Percentiles rank a stretch among this genome's conserved stretches.
Evolutionary conservation across 2,113 vertebrate species (phyloP).

Genomic region (Mesocricetus auratus): DNA sequence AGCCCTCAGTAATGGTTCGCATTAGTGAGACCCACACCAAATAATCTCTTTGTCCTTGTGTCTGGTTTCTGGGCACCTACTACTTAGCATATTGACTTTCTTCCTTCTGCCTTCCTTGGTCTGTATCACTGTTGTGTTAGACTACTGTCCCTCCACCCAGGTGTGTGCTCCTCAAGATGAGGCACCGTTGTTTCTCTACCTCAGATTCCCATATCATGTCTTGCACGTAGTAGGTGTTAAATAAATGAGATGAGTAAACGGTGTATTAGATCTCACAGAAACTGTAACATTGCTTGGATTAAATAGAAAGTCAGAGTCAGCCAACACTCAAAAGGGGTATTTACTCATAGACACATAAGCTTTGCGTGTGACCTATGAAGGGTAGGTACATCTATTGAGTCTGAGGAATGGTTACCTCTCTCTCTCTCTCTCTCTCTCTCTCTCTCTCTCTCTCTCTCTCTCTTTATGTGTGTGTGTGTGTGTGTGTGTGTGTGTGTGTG

Average conservation of each 20-base stretch:
- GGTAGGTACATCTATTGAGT: not conserved
- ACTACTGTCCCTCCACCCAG: not conserved
- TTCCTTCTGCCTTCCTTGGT: not conserved
- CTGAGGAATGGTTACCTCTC: not conserved
- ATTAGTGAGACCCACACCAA: accelerated
- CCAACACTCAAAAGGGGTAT: not conserved
- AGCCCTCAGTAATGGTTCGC: not conserved
- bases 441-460: too few relatives aligned
- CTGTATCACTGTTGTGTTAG: not conserved
- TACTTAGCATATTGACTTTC: not conserved
- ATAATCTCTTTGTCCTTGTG: not conserved
- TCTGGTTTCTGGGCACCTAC: not conserved
- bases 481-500: not conserved
- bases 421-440: too few relatives aligned
- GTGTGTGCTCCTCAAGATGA: not conserved
- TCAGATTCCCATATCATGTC: not conserved
- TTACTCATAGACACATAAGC: not conserved
- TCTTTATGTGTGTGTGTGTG: not conserved
- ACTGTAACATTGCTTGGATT: not conserved
- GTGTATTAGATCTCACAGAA: not conserved
- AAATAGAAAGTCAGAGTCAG: not conserved
- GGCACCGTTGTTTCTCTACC: not conserved
- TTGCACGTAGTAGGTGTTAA: not conserved
- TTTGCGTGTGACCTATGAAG: not conserved
- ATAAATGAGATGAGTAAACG: not conserved